These are phyloP conservation scores for Geococcyx californianus DNA, from an alignment of 2,113 vertebrate species.

Conservation along the genomic window DNA sequence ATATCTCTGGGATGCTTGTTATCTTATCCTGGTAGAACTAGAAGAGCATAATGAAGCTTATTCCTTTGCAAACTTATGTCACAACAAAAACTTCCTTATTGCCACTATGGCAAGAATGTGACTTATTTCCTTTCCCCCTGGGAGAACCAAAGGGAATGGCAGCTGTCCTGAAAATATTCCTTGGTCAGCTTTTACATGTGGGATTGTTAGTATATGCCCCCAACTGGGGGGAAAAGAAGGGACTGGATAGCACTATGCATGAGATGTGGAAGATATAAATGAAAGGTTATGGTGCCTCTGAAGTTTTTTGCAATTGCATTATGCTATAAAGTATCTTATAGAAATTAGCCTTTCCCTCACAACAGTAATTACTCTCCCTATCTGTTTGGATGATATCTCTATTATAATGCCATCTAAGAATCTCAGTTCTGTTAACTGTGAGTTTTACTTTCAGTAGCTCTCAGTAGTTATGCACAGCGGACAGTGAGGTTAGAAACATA, in stretches of 20 bases:
- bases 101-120: not conserved
- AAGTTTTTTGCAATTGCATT: not conserved
- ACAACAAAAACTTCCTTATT: not conserved
- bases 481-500: not conserved
- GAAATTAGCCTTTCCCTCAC: not conserved
- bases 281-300: not conserved
- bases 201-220: not conserved
- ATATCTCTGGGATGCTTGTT: not conserved
- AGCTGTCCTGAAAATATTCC: not conserved
- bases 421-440: not conserved
- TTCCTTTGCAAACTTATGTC: not conserved
- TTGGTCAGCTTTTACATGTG: not conserved
- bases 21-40: not conserved
- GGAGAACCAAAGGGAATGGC: not conserved
- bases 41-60: not conserved
- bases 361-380: not conserved
- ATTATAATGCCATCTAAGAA: not conserved
- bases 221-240: not conserved
- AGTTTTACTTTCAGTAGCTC: not conserved
- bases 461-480: not conserved
- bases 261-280: not conserved
- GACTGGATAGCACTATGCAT: not conserved
- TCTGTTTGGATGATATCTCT: not conserved
- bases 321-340: not conserved
- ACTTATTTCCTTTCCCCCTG: not conserved